Evolutionary conservation across 2,888 invertebrate species (phyloP), one percentile per base, ranked within the genome.

Genomic region (Eilema caniola): DNA sequence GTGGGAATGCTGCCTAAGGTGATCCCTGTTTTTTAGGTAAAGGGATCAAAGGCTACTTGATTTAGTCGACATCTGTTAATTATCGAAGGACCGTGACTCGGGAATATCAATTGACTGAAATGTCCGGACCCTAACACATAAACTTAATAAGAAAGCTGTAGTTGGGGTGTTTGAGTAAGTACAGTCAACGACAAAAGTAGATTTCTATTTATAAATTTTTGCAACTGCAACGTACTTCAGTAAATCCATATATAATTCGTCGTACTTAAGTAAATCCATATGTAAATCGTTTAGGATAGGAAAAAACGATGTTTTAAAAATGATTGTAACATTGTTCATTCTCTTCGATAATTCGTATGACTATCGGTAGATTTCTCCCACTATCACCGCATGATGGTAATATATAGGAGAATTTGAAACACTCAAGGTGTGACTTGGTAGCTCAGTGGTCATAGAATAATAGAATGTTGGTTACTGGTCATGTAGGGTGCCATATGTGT

Each of bases 41-140:
- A 25, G 25, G 24, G 25, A 16, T 63, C 25, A 11, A 25, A 25
- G 63, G 47, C 41, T 25, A 47, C 47, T 63, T 25, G 63, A 63
- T 62, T 62, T 62, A 37, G 62, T 62, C 62, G 62, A 62, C 37
- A 62, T 62, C 62, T 62, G 62, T 62, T 62, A 62, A 62, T 62
- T 62, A 62, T 37, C 37, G 37, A 24, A 62, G 62, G 62, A 62
- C 24, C 37, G 24, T 62, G 62, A 62, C 62, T 62, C 24, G 37
- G 62, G 62, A 62, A 33, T 62, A 62, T 62, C 62, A 62, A 37
- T 62, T 62, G 62, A 62, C 62, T 37, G 37, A 23, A 62, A 62
- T 62, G 37, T 37, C 37, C 37, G 24, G 37, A 24, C 62, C 62
- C 62, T 16, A 62, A 62, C 24, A 62, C 23, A 62, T 37, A 16